phyloP scores from a whole-genome alignment of 2,888 invertebrate genomes.

The Auanema freiburgensis region DNA sequence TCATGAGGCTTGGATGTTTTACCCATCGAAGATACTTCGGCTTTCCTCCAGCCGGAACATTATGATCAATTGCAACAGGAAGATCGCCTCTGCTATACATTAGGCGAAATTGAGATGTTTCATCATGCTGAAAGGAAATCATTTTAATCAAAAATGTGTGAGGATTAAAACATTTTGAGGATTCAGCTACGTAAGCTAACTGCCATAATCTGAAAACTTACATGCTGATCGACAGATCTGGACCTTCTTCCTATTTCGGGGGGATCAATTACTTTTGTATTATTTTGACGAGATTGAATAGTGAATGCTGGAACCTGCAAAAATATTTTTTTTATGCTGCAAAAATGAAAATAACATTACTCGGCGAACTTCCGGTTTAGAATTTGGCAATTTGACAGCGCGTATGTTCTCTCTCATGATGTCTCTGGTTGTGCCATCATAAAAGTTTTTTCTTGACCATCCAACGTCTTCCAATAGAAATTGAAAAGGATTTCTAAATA shows the following conservation, averaged over 20 bases:
- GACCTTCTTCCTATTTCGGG: slow-evolving; percentile 11
- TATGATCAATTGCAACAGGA: slow-evolving; percentile 33
- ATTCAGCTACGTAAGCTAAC: no score
- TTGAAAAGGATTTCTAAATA: slow-evolving; percentile 15
- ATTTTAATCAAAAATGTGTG: no score
- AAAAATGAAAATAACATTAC: slow-evolving; percentile 1
- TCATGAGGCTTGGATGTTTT: slow-evolving; percentile 5
- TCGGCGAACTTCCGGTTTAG: slow-evolving; percentile 14
- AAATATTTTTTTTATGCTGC: no score
- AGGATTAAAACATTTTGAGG: no score
- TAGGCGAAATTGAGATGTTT: slow-evolving; percentile 28
- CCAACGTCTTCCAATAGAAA: slow-evolving; percentile 18
- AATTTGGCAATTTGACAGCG: slow-evolving; percentile 29
- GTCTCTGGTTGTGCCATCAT: slow-evolving; percentile 29
- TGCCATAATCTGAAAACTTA: background rate
- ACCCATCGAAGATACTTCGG: slow-evolving; percentile 14
- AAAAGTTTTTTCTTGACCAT: slow-evolving; percentile 17
- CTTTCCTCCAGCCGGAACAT: slow-evolving; percentile 25
- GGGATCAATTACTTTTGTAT: slow-evolving; percentile 8
- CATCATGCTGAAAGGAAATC: slow-evolving; percentile 19
- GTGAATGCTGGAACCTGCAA: slow-evolving; percentile 16
- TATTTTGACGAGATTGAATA: slow-evolving; percentile 12
- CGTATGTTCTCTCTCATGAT: slow-evolving; percentile 42
- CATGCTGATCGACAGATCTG: slow-evolving; percentile 10
- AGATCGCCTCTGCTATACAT: slow-evolving; percentile 36